Percentiles rank a stretch among this genome's conserved stretches.
Conservation (phyloP, 2,888 invertebrate genomes). For the Hypsopygia costalis region DNA sequence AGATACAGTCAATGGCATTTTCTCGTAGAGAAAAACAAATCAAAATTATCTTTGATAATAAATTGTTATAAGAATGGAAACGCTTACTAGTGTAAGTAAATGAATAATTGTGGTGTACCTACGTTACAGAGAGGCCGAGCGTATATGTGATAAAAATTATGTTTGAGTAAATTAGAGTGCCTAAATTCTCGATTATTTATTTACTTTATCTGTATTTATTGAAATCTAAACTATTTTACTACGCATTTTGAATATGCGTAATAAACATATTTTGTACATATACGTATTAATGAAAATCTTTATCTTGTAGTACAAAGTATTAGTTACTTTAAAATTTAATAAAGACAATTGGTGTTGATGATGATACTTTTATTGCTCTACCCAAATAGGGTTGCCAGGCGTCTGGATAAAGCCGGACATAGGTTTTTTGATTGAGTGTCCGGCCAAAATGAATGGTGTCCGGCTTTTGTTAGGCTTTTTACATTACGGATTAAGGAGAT, state of each 20-base stretch:
- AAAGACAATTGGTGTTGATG: slow-evolving; percentile 75
- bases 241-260: slow-evolving; percentile 44
- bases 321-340: slow-evolving; percentile 69
- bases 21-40: slow-evolving; percentile 23
- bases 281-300: slow-evolving; percentile 47
- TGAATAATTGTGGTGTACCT: slow-evolving; percentile 54
- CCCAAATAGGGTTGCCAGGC: too few relatives aligned
- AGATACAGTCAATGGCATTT: neutral
- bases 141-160: slow-evolving; percentile 56
- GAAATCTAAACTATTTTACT: slow-evolving; percentile 43
- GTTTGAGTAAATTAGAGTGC: slow-evolving; percentile 70
- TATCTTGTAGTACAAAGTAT: slow-evolving; percentile 76
- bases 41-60: slow-evolving; percentile 53
- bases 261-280: slow-evolving; percentile 61
- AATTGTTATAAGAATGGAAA: slow-evolving; percentile 71
- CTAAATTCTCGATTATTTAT: slow-evolving; percentile 70
- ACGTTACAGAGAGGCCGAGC: slow-evolving; percentile 56
- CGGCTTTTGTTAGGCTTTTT: too few relatives aligned
- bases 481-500: too few relatives aligned
- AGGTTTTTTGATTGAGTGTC: too few relatives aligned
- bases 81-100: slow-evolving; percentile 71
- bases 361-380: neutral
- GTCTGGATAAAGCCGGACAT: too few relatives aligned
- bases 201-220: slow-evolving; percentile 45
- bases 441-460: too few relatives aligned